Conservation (phyloP, 2,113 vertebrate species). For the Neolamprologus toae region DNA sequence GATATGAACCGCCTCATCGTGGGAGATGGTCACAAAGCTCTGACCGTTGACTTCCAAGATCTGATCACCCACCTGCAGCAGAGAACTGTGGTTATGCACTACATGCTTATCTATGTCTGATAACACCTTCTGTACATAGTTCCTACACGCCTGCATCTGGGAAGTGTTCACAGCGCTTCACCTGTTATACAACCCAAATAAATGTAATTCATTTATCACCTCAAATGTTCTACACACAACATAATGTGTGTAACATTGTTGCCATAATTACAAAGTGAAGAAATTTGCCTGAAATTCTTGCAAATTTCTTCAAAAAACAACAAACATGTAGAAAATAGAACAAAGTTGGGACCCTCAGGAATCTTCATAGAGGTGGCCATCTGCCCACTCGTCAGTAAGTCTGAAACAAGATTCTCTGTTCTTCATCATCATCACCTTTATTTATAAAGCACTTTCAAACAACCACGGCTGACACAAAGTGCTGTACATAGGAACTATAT, state of each 20-base stretch:
- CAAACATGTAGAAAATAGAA: rapidly evolving
- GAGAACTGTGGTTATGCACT: not conserved
- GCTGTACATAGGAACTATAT: not conserved
- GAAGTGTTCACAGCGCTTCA: not conserved
- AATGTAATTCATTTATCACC: not conserved
- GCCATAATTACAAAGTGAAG: not conserved
- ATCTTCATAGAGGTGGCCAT: not conserved
- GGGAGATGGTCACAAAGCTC: slow-evolving; percentile 84
- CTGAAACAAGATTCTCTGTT: not conserved
- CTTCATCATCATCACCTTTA: not conserved
- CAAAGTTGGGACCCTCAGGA: not conserved
- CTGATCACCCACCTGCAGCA: slow-evolving; percentile 88
- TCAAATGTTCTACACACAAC: not conserved
- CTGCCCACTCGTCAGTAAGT: not conserved
- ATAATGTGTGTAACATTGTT: not conserved
- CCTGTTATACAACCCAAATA: not conserved
- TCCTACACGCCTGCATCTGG: not conserved
- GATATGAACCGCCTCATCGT: slow-evolving; percentile 86
- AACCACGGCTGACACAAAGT: not conserved
- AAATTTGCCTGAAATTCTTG: not conserved
- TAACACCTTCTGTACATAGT: rapidly evolving
- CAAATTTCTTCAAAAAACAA: not conserved
- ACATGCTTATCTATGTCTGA: not conserved
- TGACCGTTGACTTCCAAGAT: slow-evolving; percentile 86
- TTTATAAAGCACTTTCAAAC: not conserved